Evolutionary conservation across 2,797 vertebrate species (phyloP).

Genomic region (Aeoliscus strigatus): DNA sequence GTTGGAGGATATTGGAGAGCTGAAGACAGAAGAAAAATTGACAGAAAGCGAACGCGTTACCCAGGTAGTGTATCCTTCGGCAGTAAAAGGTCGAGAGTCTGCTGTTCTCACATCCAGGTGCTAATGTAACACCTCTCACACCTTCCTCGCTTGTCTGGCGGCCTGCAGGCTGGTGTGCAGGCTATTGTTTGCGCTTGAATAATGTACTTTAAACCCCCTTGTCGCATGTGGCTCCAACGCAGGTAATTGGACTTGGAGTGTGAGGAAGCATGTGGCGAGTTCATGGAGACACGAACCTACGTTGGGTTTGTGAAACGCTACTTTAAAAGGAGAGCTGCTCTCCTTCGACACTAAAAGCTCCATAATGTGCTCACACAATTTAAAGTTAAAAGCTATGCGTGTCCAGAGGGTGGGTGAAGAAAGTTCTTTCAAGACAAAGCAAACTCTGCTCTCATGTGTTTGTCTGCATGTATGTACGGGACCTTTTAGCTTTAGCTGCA

Average conservation of each 20-base stretch:
- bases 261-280: constrained; percentile 57
- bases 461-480: too few species aligned
- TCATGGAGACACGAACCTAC: constrained; percentile 34
- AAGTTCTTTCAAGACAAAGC: too few species aligned
- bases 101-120: constrained; percentile 79
- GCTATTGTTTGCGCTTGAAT: constrained; percentile 74
- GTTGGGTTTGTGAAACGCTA: constrained; percentile 24
- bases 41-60: constrained; percentile 41
- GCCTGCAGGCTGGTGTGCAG: constrained; percentile 65
- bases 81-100: constrained; percentile 72
- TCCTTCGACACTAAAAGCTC: too few species aligned
- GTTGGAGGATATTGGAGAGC: constrained; percentile 18
- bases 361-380: too few species aligned
- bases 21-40: constrained; percentile 36
- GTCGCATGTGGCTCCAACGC: constrained; percentile 68
- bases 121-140: constrained; percentile 82
- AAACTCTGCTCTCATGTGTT: too few species aligned
- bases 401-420: too few species aligned
- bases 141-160: constrained; percentile 49
- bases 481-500: too few species aligned
- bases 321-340: too few species aligned
- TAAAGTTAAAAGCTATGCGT: too few species aligned
- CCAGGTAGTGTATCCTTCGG: constrained; percentile 59
- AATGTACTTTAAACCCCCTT: constrained; percentile 68
- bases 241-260: constrained; percentile 74